Evolutionary conservation across 2,888 invertebrate genomes (phyloP).

Genomic region (Adelphocoris suturalis): DNA sequence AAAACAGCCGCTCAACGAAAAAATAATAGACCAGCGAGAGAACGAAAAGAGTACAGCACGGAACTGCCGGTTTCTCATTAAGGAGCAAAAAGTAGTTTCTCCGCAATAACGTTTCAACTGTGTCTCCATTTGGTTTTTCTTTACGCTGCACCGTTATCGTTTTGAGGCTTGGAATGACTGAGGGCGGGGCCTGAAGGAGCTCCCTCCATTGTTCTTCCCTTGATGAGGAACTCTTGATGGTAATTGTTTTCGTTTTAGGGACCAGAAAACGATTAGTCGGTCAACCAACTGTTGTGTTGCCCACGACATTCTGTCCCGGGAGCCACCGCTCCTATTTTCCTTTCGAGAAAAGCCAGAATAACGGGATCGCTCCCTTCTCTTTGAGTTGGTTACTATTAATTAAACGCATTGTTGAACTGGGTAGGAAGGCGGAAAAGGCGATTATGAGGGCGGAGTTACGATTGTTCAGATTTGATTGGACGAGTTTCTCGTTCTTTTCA

Average conservation of each 20-base stretch:
- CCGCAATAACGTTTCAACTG: constrained; percentile 51
- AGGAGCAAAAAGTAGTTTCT: constrained; percentile 44
- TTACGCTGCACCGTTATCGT: constrained; percentile 42
- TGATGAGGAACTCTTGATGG: constrained; percentile 50
- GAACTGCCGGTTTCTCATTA: constrained; percentile 49
- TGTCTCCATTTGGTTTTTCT: constrained; percentile 55
- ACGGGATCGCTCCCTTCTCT: too few relatives aligned
- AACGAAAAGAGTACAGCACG: not conserved
- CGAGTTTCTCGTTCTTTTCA: too few relatives aligned
- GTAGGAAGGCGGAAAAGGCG: too few relatives aligned
- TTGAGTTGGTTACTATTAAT: too few relatives aligned
- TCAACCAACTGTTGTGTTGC: constrained; percentile 52
- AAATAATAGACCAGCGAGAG: not conserved
- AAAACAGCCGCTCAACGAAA: not conserved
- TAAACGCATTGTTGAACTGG: too few relatives aligned
- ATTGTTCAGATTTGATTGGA: too few relatives aligned
- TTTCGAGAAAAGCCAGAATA: too few relatives aligned
- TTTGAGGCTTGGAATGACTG: constrained; percentile 29
- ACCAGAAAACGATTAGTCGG: constrained; percentile 32
- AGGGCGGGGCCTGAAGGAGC: not conserved
- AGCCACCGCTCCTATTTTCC: too few relatives aligned
- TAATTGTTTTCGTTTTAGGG: constrained; percentile 53
- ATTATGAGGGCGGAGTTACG: too few relatives aligned
- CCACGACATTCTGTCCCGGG: too few relatives aligned
- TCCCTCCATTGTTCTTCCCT: constrained; percentile 21